Evolutionary conservation across 37 sponge, comb jelly and placozoan species (phyloP).

Genomic region (Diacarnus erythraeanus): DNA sequence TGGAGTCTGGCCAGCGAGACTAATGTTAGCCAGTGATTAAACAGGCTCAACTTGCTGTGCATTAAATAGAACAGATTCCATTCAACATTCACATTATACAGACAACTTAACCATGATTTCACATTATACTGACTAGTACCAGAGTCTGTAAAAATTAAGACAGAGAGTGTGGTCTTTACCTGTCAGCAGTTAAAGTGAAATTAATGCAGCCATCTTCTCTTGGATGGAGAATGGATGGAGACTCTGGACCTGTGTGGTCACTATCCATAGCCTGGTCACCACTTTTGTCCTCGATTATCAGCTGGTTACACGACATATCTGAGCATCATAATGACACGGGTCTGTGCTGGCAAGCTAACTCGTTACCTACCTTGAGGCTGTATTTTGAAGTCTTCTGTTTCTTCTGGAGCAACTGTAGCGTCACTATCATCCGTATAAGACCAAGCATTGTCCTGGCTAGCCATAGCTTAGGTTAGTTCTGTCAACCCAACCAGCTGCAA

Average conservation of each 20-base stretch:
- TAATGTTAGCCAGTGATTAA: too few species aligned
- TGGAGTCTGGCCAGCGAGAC: too few species aligned
- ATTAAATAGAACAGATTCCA: too few species aligned
- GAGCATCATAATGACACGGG: not conserved
- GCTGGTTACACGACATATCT: not conserved
- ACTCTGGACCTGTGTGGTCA: not conserved
- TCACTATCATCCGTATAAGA: constrained; percentile 45
- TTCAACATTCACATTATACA: not conserved
- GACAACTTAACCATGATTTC: not conserved
- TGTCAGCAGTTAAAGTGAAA: too few species aligned
- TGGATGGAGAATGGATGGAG: not conserved
- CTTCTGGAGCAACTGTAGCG: constrained; percentile 42
- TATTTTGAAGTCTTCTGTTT: constrained; percentile 2
- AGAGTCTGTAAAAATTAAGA: too few species aligned
- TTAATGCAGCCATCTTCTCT: not conserved
- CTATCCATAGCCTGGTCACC: not conserved
- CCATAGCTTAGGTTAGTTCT: not conserved
- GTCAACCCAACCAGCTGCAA: not conserved
- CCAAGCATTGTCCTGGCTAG: too few species aligned
- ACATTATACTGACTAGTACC: not conserved
- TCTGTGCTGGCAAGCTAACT: not conserved
- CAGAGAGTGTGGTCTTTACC: too few species aligned
- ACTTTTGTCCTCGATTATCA: not conserved
- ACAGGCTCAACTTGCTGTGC: too few species aligned
- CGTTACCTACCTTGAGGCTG: not conserved